Evolutionary conservation across 2,888 invertebrate genomes (phyloP).

Genomic region (Tachystola acroxantha): DNA sequence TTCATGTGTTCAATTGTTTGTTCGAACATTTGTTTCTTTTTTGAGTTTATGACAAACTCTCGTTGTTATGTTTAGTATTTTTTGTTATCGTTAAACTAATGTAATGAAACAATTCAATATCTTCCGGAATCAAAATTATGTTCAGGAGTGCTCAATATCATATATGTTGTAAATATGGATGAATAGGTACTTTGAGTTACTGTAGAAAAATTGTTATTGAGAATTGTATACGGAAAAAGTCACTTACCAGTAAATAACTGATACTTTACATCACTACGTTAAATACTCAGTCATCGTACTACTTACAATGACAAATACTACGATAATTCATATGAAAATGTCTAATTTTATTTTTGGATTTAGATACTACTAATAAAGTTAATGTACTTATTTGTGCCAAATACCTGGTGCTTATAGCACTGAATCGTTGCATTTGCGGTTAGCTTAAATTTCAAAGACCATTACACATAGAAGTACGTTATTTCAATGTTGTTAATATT

Average conservation of each 20-base stretch:
- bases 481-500: slow-evolving; percentile 1
- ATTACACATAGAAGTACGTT: slow-evolving; percentile 7
- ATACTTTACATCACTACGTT: neutral
- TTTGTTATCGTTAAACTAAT: slow-evolving; percentile 31
- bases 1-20: slow-evolving; percentile 15
- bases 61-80: slow-evolving; percentile 38
- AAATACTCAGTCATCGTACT: slow-evolving; percentile 9
- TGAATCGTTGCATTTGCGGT: slow-evolving; percentile 18
- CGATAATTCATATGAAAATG: slow-evolving; percentile 5
- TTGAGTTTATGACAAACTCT: slow-evolving; percentile 18
- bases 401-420: slow-evolving; percentile 23
- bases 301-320: slow-evolving; percentile 1
- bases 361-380: slow-evolving; percentile 7
- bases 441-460: slow-evolving; percentile 14
- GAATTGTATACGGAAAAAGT: slow-evolving; percentile 53
- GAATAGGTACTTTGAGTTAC: neutral
- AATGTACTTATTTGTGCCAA: slow-evolving; percentile 24
- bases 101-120: slow-evolving; percentile 23
- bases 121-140: neutral
- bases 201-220: slow-evolving; percentile 3
- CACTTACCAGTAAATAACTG: slow-evolving; percentile 13
- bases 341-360: slow-evolving; percentile 8
- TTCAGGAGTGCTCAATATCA: slow-evolving; percentile 5
- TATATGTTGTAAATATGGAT: slow-evolving; percentile 8
- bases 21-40: slow-evolving; percentile 14